Base-by-base conservation (phyloP, 2,797 vertebrate species). In the Sebastes variabilis region DNA sequence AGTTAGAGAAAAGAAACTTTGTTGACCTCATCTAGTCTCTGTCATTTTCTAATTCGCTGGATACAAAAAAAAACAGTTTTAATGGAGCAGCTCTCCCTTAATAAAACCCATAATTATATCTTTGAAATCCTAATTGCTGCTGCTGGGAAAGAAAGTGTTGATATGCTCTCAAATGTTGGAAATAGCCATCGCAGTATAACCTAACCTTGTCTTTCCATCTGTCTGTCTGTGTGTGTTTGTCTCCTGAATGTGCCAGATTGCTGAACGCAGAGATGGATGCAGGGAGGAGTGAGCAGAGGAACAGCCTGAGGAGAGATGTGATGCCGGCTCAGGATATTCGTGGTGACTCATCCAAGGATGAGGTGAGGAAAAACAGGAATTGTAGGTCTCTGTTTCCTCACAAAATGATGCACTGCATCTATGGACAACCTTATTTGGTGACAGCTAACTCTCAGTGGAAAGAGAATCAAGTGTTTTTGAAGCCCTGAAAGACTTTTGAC, bases 231-330 rank as follows among this genome's bases (percentile, higher is more conserved):
- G 58, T 80, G 66, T 64, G 16, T 74, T 38, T 74, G 49, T 75
- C 20, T 79, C 54, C 76, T 75, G 59, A 75, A 79, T 87, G 81
- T 77, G 74, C 34, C 88, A 96, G 95, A 89, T 42, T 93, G 81
- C 61, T 92, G 80, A 92, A 86, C 11, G 4, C 79, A 85, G 92
- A 92, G 54, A 62, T 25, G 3, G 93, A 93, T 60, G 89, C 81
- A 76, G 87, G 80, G 54, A 88, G 89, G 85, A 80, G 56, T 32
- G 93, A 94, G 66, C 30, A 82, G 60, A 88, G 91, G 83, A 94
- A 86, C 91, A 94, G 92, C 89, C 88, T 90, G 75, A 94, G 90
- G 89, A 92, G 87, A 77, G 94, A 95, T 14, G 29, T 85, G 80
- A 77, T 29, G 52, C 83, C 75, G 81, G 77, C 73, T 75, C 89